phyloP scores from a whole-genome alignment of 1,140 invertebrate genomes.

The Trachymyrmex cornetzi region DNA sequence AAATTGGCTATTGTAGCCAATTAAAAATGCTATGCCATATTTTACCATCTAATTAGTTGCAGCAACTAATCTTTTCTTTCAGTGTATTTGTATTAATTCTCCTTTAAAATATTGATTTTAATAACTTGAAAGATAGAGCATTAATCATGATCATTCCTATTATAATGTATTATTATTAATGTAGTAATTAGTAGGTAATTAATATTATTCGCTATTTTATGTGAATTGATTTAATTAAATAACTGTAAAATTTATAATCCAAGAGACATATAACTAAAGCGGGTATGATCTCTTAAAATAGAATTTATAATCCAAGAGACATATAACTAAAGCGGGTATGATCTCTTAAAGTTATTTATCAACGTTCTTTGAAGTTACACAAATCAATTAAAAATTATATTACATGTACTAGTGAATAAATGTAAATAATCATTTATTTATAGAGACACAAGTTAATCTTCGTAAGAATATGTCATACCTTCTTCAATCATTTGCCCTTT shows the following conservation, averaged over 20 bases:
- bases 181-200: slow-evolving; percentile 17
- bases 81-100: background rate
- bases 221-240: slow-evolving; percentile 19
- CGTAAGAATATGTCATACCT: slow-evolving; percentile 20
- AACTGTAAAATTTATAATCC: slow-evolving; percentile 7
- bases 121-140: background rate
- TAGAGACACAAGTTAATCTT: background rate
- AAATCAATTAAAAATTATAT: background rate
- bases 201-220: slow-evolving; percentile 19
- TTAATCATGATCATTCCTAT: slow-evolving; percentile 32
- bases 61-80: too few relatives aligned
- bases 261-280: background rate
- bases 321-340: background rate
- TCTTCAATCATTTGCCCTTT: slow-evolving; percentile 7
- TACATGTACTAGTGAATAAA: background rate
- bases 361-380: background rate
- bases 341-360: slow-evolving; percentile 5
- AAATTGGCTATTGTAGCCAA: too few relatives aligned
- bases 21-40: too few relatives aligned
- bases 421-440: slow-evolving; percentile 6
- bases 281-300: too few relatives aligned
- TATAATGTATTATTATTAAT: slow-evolving; percentile 12
- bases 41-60: too few relatives aligned
- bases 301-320: slow-evolving; percentile 13
- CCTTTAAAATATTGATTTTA: background rate